phyloP scores from a whole-genome alignment of 2,888 invertebrate genomes.

The Diachrysia chrysitis region DNA sequence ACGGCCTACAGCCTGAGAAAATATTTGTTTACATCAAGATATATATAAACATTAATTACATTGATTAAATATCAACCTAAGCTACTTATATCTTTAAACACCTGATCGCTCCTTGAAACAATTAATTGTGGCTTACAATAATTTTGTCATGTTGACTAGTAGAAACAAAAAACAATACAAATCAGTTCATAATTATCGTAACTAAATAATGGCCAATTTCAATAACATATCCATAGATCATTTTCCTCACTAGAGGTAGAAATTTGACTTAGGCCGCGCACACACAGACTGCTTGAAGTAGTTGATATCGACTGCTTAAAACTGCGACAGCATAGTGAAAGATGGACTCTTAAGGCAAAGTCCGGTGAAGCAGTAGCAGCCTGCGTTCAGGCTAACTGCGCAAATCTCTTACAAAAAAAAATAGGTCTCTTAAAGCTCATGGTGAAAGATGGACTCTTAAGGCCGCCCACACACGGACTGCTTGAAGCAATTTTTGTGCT shows the following conservation, averaged over 20 bases:
- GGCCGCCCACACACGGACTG: too few relatives aligned
- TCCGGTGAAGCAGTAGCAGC: too few relatives aligned
- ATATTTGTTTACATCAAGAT: background rate
- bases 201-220: background rate
- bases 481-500: too few relatives aligned
- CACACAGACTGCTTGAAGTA: too few relatives aligned
- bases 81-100: background rate
- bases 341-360: too few relatives aligned
- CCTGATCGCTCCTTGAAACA: background rate
- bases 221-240: background rate
- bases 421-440: too few relatives aligned
- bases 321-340: too few relatives aligned
- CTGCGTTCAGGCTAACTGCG: too few relatives aligned
- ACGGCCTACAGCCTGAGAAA: background rate
- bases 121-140: background rate
- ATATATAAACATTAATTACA: background rate
- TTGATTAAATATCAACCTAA: background rate
- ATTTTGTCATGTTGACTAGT: conserved; percentile 6
- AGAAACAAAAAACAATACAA: background rate
- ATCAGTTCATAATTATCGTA: background rate
- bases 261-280: background rate
- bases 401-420: too few relatives aligned
- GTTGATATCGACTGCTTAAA: too few relatives aligned
- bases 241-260: background rate
- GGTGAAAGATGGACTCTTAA: too few relatives aligned